These are phyloP conservation scores for Parotocinclus haroldoi DNA, from an alignment of 2,797 vertebrate genomes.

Conservation along the genomic window DNA sequence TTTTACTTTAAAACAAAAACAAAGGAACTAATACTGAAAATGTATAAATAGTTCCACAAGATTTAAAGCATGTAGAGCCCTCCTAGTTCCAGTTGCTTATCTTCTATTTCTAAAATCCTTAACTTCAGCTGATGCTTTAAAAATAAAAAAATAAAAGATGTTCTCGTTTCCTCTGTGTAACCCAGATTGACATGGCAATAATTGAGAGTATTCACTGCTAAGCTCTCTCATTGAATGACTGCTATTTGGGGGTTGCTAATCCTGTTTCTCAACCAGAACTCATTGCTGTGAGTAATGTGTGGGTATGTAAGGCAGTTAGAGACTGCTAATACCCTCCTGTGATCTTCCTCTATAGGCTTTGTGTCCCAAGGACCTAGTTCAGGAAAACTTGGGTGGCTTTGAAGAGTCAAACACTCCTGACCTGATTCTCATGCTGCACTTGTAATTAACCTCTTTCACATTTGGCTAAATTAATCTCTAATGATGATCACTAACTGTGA, in stretches of 20 bases:
- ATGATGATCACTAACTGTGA: background rate
- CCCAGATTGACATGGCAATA: constrained; percentile 43
- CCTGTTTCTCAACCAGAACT: constrained; percentile 41
- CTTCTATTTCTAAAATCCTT: constrained; percentile 3
- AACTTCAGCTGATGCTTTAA: constrained; percentile 4
- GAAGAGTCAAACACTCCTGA: constrained; percentile 5
- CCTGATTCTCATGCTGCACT: constrained; percentile 28
- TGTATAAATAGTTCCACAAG: no score
- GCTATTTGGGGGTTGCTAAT: constrained; percentile 51
- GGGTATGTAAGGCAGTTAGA: constrained; percentile 35
- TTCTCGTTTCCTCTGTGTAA: constrained; percentile 23
- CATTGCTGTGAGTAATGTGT: constrained; percentile 40
- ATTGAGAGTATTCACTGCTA: constrained; percentile 41
- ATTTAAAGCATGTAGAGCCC: no score
- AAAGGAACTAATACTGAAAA: no score
- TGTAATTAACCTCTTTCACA: constrained; percentile 20
- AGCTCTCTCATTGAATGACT: constrained; percentile 41
- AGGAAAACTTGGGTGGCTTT: constrained; percentile 30
- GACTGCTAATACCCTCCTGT: constrained; percentile 39
- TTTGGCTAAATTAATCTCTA: background rate
- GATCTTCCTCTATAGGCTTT: constrained; percentile 22
- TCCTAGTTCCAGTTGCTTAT: background rate
- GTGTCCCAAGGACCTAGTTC: constrained; percentile 17
- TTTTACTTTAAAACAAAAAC: no score
- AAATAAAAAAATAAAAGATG: no score